Evolutionary conservation across 2,113 vertebrate genomes (phyloP), one percentile per base, ranked within the genome.

Genomic region (Dipodomys spectabilis): DNA sequence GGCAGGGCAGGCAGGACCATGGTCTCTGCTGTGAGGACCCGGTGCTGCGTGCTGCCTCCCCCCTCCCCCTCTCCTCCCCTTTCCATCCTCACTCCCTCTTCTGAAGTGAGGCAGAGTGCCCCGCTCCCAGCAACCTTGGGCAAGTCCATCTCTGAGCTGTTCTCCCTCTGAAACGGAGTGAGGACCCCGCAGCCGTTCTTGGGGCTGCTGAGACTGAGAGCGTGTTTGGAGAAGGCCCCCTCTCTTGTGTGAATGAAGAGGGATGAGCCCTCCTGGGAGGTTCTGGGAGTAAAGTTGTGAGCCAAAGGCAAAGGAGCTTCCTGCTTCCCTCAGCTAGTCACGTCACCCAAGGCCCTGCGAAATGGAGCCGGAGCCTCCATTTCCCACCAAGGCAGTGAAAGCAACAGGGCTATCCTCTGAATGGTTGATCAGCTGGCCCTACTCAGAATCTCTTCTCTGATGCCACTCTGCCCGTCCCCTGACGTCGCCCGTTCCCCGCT

Each of bases 231-330:
- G 49, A 12, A 12, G 49, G 49, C 19, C 39, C 39, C 39, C 10
- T 2, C 19, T 25, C 1, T 2, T 4, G 15, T 19, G 49, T 20
- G n/a, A 3, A 18, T 1, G 3, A 10, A 39, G 32, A 71, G 32
- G 32, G n/a, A 0, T 2, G 10, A 7, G 6, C 23, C 22, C 71
- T 57, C 53, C 44, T 12, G 19, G 11, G 19, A 2, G 62, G 27
- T 22, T 8, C 22, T 8, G n/a, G 67, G 62, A 35, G 20, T 6
- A 6, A 23, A 64, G 23, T 9, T 23, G 22, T 22, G 85, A 60
- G 27, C 28, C 11, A 30, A 79, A 35, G 45, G 77, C 35, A 35
- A 65, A 7, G 79, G 8, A 10, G 23, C 62, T 32, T 81, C 10
- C 35, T 32, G 3, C 30, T 53, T 19, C 73, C 27, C 53, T 77